A percentile compares a stretch with the other conserved stretches of the same genome.
phyloP scores from a whole-genome alignment of 2,888 invertebrate genomes.

The Oscheius sp. region DNA sequence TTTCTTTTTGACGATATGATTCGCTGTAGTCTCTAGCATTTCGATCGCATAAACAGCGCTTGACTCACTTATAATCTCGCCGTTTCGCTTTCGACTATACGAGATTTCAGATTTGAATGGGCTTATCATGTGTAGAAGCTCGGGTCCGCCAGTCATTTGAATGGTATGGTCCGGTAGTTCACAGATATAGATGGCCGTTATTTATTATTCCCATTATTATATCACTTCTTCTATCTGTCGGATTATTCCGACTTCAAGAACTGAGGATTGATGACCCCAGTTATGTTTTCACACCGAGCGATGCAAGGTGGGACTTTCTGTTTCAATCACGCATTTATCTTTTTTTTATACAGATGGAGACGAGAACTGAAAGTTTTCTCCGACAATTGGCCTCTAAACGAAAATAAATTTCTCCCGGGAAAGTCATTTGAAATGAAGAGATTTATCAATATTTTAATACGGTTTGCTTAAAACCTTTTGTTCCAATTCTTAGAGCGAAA shows the following conservation, averaged over 20 bases:
- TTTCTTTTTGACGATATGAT: background rate
- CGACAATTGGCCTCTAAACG: conserved; percentile 66
- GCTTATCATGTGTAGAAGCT: conserved; percentile 60
- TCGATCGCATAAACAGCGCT: conserved; percentile 13
- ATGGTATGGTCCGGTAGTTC: conserved; percentile 60
- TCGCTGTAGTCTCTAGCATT: background rate
- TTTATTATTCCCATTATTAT: conserved; percentile 59
- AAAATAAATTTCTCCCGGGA: conserved; percentile 68
- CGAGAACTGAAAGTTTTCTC: conserved; percentile 63
- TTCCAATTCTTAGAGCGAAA: conserved; percentile 45
- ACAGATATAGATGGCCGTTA: conserved; percentile 57
- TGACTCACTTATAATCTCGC: conserved; percentile 13
- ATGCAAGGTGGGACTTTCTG: conserved; percentile 56
- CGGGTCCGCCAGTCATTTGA: conserved; percentile 60
- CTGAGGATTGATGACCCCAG: conserved; percentile 67
- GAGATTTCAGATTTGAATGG: conserved; percentile 44
- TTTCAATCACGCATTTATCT: background rate
- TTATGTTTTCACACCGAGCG: conserved; percentile 67
- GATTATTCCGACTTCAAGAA: conserved; percentile 61
- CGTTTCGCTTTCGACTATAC: conserved; percentile 5
- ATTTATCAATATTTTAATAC: conserved; percentile 64
- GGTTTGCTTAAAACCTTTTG: background rate
- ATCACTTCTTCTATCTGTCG: conserved; percentile 53
- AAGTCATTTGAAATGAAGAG: conserved; percentile 69
- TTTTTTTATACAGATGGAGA: conserved; percentile 66